Percentiles rank a stretch among this genome's conserved stretches.
Conservation (phyloP, 2,797 vertebrate genomes). For the Galaxias olidus region DNA sequence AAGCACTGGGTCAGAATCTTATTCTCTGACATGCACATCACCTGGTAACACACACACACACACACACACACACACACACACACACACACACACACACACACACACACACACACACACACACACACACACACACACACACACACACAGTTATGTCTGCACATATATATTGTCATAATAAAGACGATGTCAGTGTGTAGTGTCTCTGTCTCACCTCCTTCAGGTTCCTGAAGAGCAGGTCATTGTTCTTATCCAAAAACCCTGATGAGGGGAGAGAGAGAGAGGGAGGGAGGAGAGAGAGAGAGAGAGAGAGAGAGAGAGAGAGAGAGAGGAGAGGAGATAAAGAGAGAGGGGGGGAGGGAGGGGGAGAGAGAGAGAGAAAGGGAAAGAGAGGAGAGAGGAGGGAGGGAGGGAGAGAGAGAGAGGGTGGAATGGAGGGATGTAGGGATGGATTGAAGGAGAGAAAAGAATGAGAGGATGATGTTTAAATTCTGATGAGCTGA, state of each 20-base stretch:
- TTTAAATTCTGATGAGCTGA: too few species aligned
- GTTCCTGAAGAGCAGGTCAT: slow-evolving; percentile 97
- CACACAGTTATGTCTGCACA: not conserved
- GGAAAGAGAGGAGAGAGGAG: too few species aligned
- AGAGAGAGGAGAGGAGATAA: too few species aligned
- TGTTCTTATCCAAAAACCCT: slow-evolving; percentile 99
- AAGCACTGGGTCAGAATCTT: slow-evolving; percentile 94
- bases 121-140: too few species aligned
- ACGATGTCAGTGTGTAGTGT: not conserved
- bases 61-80: slow-evolving; percentile 73
- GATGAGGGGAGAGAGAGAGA: slow-evolving; percentile 44
- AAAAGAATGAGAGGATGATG: too few species aligned
- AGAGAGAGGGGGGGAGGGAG: too few species aligned
- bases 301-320: not conserved
- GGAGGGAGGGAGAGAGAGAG: too few species aligned
- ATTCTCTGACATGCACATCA: slow-evolving; percentile 94
- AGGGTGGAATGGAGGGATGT: too few species aligned
- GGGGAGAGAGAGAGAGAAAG: too few species aligned
- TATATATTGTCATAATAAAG: too few species aligned
- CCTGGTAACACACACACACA: slow-evolving; percentile 64
- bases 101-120: not conserved
- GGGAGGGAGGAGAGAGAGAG: slow-evolving; percentile 11
- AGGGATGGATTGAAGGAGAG: too few species aligned
- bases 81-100: slow-evolving; percentile 4
- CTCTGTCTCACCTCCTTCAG: slow-evolving; percentile 88